Evolutionary conservation across 30 jellyfish, hydroid and myxozoan genomes (phyloP), one percentile per base, ranked within the genome.

Genomic region (Catostylus mosaicus): DNA sequence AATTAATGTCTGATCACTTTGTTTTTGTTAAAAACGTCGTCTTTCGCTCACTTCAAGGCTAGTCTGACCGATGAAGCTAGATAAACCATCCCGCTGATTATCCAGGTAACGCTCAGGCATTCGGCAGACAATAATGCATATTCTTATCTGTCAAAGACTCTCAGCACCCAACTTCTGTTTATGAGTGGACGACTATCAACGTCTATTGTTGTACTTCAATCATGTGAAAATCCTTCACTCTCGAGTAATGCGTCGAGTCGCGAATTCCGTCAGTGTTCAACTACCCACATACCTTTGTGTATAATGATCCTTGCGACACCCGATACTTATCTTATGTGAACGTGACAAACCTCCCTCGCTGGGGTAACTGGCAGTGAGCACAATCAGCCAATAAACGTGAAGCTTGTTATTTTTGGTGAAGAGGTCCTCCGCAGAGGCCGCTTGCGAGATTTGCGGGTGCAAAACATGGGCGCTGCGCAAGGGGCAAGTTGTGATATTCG

Each of bases 151-250:
- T 27, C 63, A 48, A 76, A 67, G 7, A 72, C 75, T 57, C 76
- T 14, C 61, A 62, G 48, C 63, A 40, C 33, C 64, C 30, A 29
- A 51, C 8, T 31, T 67, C 65, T 20, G 48, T 32, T 66, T 51
- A n/a, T 50, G 45, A 0, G 30, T 78, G 83, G 83, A 80, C 31
- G 47, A 40, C 60, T 47, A 68, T 67, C 89, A 79, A 61, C 29
- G 69, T 27, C 89, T 64, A 79, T 79, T 79, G 89, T 81, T 67
- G 75, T 81, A 1, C 67, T 22, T 34, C 84, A 67, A 35, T 51
- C 84, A 81, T 43, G 77, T 81, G 91, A 48, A 81, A 81, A 67
- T 67, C 77, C 62, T 37, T 0, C 84, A 8, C 37, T 59, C 11
- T 29, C 31, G 31, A 8, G 37, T 27, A 40, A 45, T 50, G 84